A percentile compares a stretch with the other conserved stretches of the same genome.
These are phyloP conservation scores for Drosophila saltans DNA, from an alignment of 1,140 invertebrate species.

Conservation along the genomic window DNA sequence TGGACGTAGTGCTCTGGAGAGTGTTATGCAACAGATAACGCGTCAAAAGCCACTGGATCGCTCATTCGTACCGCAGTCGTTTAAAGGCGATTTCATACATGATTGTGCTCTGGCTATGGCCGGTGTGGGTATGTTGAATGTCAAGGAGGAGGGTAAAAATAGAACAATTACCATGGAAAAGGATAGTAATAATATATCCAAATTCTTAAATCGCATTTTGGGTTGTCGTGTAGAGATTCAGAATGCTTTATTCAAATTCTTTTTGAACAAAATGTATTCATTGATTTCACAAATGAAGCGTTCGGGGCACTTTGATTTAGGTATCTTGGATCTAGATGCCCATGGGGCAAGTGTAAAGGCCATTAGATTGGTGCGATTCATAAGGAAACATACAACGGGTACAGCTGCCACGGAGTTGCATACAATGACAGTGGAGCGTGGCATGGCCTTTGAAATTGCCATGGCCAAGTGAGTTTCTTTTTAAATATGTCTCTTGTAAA, in stretches of 20 bases:
- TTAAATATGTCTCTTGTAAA: too few species aligned
- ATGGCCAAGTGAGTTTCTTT: constrained; percentile 86
- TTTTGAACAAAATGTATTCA: constrained; percentile 95
- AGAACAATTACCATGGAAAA: constrained; percentile 93
- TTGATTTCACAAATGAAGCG: constrained; percentile 93
- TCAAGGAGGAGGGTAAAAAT: constrained; percentile 89
- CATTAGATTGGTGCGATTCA: constrained; percentile 89
- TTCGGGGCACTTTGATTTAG: constrained; percentile 92
- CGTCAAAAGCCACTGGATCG: constrained; percentile 87
- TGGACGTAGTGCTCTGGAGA: constrained; percentile 95
- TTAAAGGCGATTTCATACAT: constrained; percentile 96
- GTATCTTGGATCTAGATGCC: constrained; percentile 95
- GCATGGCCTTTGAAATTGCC: constrained; percentile 94
- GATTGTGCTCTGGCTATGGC: constrained; percentile 94
- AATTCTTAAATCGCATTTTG: constrained; percentile 98
- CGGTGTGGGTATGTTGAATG: constrained; percentile 95
- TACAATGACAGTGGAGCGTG: constrained; percentile 94
- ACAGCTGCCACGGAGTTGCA: constrained; percentile 95
- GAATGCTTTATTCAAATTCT: constrained; percentile 98
- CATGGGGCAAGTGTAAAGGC: constrained; percentile 93
- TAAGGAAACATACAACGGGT: constrained; percentile 93
- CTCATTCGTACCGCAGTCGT: constrained; percentile 76
- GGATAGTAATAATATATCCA: constrained; percentile 98
- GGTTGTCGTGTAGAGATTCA: constrained; percentile 98
- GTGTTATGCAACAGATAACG: constrained; percentile 93